Base-by-base conservation (phyloP, 2,797 vertebrate genomes). In the Enteromius radiatus region DNA sequence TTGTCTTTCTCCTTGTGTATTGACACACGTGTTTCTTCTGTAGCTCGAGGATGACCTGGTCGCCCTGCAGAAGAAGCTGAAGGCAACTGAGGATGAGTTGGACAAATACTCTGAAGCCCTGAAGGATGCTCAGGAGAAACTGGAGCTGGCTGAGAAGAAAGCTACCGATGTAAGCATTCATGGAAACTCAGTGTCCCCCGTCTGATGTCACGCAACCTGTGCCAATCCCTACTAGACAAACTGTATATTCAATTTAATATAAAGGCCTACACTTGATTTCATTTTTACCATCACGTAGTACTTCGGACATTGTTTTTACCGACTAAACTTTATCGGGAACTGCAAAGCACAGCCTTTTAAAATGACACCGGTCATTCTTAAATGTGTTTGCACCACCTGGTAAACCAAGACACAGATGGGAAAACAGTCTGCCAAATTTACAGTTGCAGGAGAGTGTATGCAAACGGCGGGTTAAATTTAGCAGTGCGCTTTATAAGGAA, bases 101-200 rank as follows among this genome's bases (percentile, higher is more conserved):
- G 97, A 98, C 94, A 99, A 99, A 91, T 99, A 99, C 93, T 98
- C 97, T 4, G 97, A 98, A 92, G 97, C 98, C 84, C 94, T 99
- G 91, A 99, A 99, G 95, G 98, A 99, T 93, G 98, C 98, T 88
- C 98, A 99, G 94, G 98, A 99, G 95, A 99, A 98, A 93, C 93
- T 99, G 95, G 98, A 99, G 89, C 91, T 98, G 78, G 98, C 98
- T 69, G 98, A 99, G 93, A 99, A 97, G 95, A 99, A 98, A 90
- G 98, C 98, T 92, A 92, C 96, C 76, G 97, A 99, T 90, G 98
- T 99, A 95, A 98, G 97, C 97, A 79, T 83, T 26, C 26, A 79
- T 28, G n/a, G 17, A 28, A 65, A 68, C 31, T 84, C 19, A 47
- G 15, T 8, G 45, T 81, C n/a, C 45, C 21, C 4, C 1, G 11